Conservation (phyloP, 1,140 invertebrate species). For the Bombus waltoni region DNA sequence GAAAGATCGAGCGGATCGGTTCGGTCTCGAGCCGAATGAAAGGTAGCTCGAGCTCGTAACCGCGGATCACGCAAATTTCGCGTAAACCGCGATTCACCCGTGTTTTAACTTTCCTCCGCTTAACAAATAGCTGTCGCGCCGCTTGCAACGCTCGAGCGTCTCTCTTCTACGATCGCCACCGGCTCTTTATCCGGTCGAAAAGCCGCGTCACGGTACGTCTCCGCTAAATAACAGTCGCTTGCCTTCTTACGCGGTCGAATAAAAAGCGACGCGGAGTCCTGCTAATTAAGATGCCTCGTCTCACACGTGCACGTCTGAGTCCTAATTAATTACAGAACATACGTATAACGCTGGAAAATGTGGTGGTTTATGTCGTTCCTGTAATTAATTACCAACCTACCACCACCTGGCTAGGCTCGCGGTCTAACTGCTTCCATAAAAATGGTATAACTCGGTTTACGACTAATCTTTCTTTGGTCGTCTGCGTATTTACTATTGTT, state of each 20-base stretch:
- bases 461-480: neutral
- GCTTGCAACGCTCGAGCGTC: neutral
- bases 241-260: conserved; percentile 9
- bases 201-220: neutral
- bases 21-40: neutral
- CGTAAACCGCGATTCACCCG: conserved; percentile 23
- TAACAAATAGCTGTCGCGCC: conserved; percentile 22
- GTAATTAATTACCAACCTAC: conserved; percentile 19
- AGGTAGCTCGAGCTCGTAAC: neutral
- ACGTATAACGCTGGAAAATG: neutral
- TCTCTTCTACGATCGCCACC: neutral
- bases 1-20: conserved; percentile 2
- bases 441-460: neutral
- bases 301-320: conserved; percentile 26
- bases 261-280: neutral
- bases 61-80: conserved; percentile 30
- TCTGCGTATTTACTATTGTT: too few species aligned
- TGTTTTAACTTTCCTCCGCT: neutral
- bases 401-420: neutral
- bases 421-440: neutral
- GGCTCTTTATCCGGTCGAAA: conserved; percentile 3
- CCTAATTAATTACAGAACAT: conserved; percentile 39
- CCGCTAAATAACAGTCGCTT: conserved; percentile 37
- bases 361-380: neutral
- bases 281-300: conserved; percentile 45